Percentiles rank a stretch among this genome's conserved stretches.
Evolutionary conservation across 2,797 vertebrate species (phyloP).

Genomic region (Sorex maritimensis): DNA sequence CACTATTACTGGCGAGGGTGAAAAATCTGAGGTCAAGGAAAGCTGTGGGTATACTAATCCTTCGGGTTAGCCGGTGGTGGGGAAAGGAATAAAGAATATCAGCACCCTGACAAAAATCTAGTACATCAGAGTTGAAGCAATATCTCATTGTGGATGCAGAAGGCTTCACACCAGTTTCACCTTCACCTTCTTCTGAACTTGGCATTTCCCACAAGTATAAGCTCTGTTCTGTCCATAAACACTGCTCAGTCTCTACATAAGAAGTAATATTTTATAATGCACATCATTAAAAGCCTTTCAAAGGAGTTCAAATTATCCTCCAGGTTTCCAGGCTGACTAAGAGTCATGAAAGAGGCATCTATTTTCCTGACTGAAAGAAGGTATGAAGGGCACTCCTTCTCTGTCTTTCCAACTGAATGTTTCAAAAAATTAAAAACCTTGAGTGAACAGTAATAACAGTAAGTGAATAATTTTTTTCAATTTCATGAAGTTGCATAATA

Average conservation of each 20-base stretch:
- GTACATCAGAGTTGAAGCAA: constrained; percentile 19
- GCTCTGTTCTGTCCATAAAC: background rate
- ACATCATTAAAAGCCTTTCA: constrained; percentile 73
- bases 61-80: background rate
- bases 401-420: constrained; percentile 41
- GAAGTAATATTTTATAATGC: constrained; percentile 70
- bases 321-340: constrained; percentile 63
- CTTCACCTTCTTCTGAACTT: constrained; percentile 79
- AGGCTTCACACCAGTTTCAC: constrained; percentile 72
- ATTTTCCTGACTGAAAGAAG: background rate
- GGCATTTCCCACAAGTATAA: constrained; percentile 40
- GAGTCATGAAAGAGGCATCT: background rate
- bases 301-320: constrained; percentile 81
- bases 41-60: background rate
- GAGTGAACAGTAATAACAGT: constrained; percentile 35
- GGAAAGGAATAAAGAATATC: constrained; percentile 9
- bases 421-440: constrained; percentile 15
- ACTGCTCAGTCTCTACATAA: constrained; percentile 52
- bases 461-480: constrained; percentile 32
- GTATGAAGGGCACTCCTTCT: background rate
- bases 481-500: constrained; percentile 28
- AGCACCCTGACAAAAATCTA: constrained; percentile 32
- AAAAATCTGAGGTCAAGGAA: background rate
- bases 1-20: background rate
- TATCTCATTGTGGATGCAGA: constrained; percentile 57